Evolutionary conservation across 2,888 invertebrate species (phyloP).

Genomic region (Rhynchonema sp.): DNA sequence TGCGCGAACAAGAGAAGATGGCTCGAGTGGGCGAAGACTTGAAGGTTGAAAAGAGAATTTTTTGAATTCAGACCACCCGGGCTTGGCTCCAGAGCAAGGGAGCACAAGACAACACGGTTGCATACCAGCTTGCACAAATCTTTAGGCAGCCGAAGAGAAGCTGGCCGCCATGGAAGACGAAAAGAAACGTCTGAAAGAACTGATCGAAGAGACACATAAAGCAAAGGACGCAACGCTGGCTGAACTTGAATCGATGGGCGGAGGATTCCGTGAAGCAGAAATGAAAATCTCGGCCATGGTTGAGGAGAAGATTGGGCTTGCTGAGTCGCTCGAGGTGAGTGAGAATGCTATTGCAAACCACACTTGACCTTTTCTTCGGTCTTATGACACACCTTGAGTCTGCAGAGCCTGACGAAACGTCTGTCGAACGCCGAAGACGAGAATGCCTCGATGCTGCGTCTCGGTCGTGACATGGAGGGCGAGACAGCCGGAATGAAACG

Average conservation of each 20-base stretch:
- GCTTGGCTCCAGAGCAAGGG: too few species aligned
- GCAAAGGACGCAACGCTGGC: not conserved
- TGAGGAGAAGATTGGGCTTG: not conserved
- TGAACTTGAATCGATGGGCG: not conserved
- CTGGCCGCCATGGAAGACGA: not conserved
- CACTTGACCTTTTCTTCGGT: too few species aligned
- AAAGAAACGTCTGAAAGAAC: not conserved
- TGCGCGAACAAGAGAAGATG: not conserved
- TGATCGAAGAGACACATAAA: not conserved
- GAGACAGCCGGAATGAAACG: conserved; percentile 55
- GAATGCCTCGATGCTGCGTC: conserved; percentile 2
- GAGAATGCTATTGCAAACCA: too few species aligned
- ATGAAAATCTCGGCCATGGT: not conserved
- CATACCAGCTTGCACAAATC: too few species aligned
- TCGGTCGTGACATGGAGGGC: conserved; percentile 51
- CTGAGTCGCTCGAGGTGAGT: not conserved
- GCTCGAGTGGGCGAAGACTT: not conserved
- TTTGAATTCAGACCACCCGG: not conserved
- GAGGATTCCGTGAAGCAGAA: not conserved
- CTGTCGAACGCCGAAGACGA: conserved; percentile 14
- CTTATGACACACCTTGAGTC: too few species aligned
- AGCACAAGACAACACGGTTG: too few species aligned
- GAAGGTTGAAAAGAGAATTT: not conserved
- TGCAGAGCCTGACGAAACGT: conserved; percentile 36
- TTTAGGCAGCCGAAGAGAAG: not conserved